Evolutionary conservation across 2,888 invertebrate genomes (phyloP).

Genomic region (Pyralis farinalis): DNA sequence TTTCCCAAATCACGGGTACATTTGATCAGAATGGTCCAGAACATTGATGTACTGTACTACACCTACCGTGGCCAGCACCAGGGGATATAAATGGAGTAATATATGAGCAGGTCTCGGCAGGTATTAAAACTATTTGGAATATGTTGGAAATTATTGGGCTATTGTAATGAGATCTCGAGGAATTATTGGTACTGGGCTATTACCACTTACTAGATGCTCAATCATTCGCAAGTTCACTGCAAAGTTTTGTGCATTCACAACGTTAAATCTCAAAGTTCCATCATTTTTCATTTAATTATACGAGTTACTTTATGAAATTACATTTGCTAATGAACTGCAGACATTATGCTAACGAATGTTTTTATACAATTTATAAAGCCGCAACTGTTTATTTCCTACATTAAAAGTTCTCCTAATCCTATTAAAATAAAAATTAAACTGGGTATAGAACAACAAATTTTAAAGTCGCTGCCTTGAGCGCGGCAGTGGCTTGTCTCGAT

Average conservation of each 20-base stretch:
- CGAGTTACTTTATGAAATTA: constrained; percentile 25
- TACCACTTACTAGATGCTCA: too few species aligned
- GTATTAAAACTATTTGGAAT: too few species aligned
- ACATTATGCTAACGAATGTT: constrained; percentile 49
- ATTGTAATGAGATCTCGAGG: too few species aligned
- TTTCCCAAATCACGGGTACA: too few species aligned
- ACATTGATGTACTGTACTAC: too few species aligned
- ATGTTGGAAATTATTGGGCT: too few species aligned
- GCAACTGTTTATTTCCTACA: constrained; percentile 42
- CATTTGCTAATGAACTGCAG: constrained; percentile 36
- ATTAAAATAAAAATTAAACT: constrained; percentile 49
- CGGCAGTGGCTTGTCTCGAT: constrained; percentile 33
- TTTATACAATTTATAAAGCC: constrained; percentile 42
- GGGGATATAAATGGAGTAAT: too few species aligned
- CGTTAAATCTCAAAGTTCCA: not conserved
- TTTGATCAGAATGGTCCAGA: too few species aligned
- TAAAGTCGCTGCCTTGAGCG: constrained; percentile 41
- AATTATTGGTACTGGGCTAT: too few species aligned
- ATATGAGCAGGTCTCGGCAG: too few species aligned
- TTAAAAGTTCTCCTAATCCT: constrained; percentile 44
- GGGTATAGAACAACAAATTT: constrained; percentile 47
- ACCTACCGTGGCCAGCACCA: too few species aligned
- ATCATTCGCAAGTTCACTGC: too few species aligned
- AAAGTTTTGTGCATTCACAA: not conserved
- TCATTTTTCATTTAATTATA: not conserved